These are phyloP conservation scores for Ramphastos sulfuratus DNA, from an alignment of 2,113 vertebrate species.

Conservation along the genomic window DNA sequence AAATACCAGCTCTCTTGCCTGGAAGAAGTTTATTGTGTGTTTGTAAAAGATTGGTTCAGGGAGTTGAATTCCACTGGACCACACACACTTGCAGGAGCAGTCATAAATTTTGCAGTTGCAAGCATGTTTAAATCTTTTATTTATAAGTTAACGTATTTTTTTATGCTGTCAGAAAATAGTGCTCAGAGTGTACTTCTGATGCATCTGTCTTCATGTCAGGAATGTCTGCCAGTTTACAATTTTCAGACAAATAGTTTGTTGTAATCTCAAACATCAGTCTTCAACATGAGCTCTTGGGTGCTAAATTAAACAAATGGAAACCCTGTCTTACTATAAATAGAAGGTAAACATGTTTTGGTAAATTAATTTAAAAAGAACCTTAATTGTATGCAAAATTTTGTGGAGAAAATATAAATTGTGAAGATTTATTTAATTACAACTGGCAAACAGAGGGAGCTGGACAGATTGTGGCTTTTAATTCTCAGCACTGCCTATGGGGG, in stretches of 20 bases:
- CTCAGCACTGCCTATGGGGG: not conserved
- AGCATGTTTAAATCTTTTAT: constrained; percentile 50
- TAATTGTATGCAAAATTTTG: not conserved
- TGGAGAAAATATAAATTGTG: not conserved
- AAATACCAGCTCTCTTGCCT: not conserved
- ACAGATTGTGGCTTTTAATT: constrained; percentile 60
- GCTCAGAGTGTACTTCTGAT: not conserved
- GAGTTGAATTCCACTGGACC: constrained; percentile 36
- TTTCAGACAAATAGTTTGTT: not conserved
- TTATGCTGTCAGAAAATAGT: constrained; percentile 28
- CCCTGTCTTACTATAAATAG: not conserved
- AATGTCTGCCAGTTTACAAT: not conserved
- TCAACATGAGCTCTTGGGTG: not conserved
- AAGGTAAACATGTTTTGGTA: not conserved
- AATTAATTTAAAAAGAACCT: not conserved
- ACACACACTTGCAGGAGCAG: not conserved
- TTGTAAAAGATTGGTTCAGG: constrained; percentile 1
- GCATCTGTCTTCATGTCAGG: constrained; percentile 1
- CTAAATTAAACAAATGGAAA: not conserved
- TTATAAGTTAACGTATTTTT: not conserved
- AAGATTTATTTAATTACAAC: not conserved
- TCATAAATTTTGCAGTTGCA: constrained; percentile 50
- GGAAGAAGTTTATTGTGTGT: constrained; percentile 29
- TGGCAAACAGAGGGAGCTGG: constrained; percentile 6
- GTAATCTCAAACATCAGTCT: not conserved